Evolutionary conservation across 2,888 invertebrate species (phyloP), one percentile per base, ranked within the genome.

Genomic region (Tryphoninae sp.): DNA sequence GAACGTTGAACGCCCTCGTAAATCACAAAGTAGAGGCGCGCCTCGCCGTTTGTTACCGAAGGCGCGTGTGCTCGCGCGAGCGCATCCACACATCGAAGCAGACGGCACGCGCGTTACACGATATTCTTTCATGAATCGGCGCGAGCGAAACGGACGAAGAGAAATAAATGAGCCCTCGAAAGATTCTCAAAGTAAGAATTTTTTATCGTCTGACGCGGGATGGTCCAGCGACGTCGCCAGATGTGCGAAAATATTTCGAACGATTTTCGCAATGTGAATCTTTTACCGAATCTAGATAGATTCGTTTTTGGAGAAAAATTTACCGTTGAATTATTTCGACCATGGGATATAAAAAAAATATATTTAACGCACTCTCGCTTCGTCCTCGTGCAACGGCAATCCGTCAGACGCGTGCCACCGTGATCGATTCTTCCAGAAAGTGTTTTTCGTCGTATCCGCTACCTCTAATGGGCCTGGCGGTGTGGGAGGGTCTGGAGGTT

Each of bases 1-100:
- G 88, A 87, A 87, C 87, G 88, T 85, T 87, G 84, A 88, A 88
- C 86, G 87, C 76, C 78, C 87, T 89, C 89, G 88, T 89, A 89
- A 89, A 89, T 89, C 89, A 89, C 82, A 82, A 72, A 6, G 33
- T 51, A 51, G 83, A 86, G 87, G 83, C 82, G 83, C 83, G 80
- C 71, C 81, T 49, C 11, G 73, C 64, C 82, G 80, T 83, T 85
- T 83, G 84, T 85, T 86, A 75, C 81, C 81, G 53, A 51, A 33
- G 33, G 55, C 19, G 65, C 58, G 73, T 16, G 55, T 68, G 79
- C 55, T 16, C 55, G 40, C 59, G 64, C 33, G 62, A 64, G 45
- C 58, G 16, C 45, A 49, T 55, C 33, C 45, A 68, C 64, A 59
- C 58, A 19, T 19, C 19, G 40, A n/a, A 33, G 6, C 45, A 42